Conservation (phyloP, 1,140 invertebrate genomes). For the Neodiprion lecontei region DNA sequence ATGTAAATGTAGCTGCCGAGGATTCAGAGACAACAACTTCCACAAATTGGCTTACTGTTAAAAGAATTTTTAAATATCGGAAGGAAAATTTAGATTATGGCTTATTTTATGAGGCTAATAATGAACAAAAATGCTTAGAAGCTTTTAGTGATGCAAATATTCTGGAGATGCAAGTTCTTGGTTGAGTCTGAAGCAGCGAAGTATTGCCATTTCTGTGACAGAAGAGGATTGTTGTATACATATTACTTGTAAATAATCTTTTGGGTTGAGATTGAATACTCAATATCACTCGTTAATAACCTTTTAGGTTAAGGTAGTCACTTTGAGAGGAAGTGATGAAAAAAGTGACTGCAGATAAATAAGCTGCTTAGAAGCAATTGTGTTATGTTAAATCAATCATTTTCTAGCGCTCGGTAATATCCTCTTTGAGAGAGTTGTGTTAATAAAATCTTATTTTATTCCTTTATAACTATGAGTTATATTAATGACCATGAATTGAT, state of each 20-base stretch:
- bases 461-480: no score
- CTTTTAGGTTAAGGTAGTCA: slow-evolving; percentile 2
- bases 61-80: neutral
- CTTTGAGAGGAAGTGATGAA: slow-evolving; percentile 2
- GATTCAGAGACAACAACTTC: no score
- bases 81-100: neutral
- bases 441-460: no score
- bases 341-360: neutral
- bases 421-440: no score
- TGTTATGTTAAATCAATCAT: no score
- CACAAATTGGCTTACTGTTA: neutral
- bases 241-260: neutral
- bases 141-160: neutral
- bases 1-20: no score
- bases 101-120: neutral
- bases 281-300: neutral
- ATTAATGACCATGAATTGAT: no score
- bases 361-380: no score
- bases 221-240: neutral
- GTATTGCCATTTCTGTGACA: neutral
- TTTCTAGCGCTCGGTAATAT: no score
- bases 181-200: neutral
- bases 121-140: neutral
- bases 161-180: neutral
- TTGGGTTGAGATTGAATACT: neutral